Base-by-base conservation (phyloP, 2,113 vertebrate genomes). In the Epinephelus fuscoguttatus region DNA sequence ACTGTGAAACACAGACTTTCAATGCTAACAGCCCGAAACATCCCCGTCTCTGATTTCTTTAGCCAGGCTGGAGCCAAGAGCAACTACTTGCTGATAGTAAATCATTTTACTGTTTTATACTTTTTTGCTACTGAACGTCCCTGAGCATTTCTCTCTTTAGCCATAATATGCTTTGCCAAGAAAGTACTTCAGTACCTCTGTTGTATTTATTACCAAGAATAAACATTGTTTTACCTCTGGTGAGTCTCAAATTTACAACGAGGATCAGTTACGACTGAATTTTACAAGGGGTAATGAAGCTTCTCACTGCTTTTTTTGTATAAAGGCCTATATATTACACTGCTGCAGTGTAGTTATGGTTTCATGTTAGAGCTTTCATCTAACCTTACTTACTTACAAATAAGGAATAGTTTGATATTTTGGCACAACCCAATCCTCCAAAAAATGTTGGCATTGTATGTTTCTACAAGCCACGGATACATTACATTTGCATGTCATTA, bases 11-110 rank as follows among this genome's bases (percentile, higher is more conserved):
- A 70, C 70, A 88, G 85, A 77, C 79, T 90, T 87, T 91, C 82
- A 88, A 72, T 80, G 85, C 76, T 91, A 87, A 92, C 90, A 82
- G 88, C 74, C 88, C 87, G 57, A 92, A 93, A 89, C 85, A 89
- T 89, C 88, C 75, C 79, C 33, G 53, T 81, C 84, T 90, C 88
- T 66, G 72, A 88, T 93, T 90, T 88, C 88, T 90, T 64, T 8
- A 69, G 63, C 77, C 84, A 62, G n/a, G 6, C 62, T 19, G 19
- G 37, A 68, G 93, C 94, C 94, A 94, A 94, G 72, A 93, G 63
- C 86, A 91, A 92, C 93, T 91, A 67, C 84, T 84, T 88, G 66
- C 82, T 88, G 86, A 94, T 91, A 88, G 87, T 94, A 95, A 95
- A 95, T 94, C 93, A 93, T 91, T 89, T 85, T 55, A 37, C 56